Conservation (phyloP, 2,888 invertebrate species). For the Polydesmus complanatus region DNA sequence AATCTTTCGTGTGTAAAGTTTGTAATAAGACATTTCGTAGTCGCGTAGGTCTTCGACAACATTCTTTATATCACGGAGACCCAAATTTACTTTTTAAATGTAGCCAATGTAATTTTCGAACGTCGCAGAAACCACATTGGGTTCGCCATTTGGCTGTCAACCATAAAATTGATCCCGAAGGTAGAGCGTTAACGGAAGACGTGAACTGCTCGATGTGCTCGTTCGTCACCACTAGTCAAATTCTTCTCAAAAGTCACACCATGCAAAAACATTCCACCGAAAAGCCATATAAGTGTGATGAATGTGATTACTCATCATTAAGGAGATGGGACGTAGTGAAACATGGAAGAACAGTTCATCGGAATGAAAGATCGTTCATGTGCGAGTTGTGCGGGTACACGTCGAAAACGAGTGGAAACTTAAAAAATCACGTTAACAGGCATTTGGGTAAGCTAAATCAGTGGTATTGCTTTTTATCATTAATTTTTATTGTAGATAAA, state of each 20-base stretch:
- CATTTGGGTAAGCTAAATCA: too few species aligned
- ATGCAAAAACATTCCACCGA: neutral
- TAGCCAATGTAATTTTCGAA: neutral
- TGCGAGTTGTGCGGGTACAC: constrained; percentile 7
- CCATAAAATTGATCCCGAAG: neutral
- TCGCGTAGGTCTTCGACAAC: neutral
- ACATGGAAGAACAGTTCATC: constrained; percentile 25
- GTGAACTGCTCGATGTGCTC: neutral
- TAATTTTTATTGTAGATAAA: too few species aligned
- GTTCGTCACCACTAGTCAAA: neutral
- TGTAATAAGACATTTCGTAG: neutral
- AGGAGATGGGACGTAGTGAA: constrained; percentile 25
- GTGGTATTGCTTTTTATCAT: too few species aligned
- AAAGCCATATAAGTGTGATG: constrained; percentile 21
- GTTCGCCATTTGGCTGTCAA: neutral
- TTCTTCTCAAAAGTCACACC: neutral
- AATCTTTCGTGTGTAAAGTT: neutral
- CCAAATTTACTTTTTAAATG: neutral
- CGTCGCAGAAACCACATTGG: neutral
- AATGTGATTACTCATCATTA: constrained; percentile 22
- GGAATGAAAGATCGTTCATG: constrained; percentile 18
- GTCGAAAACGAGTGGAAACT: constrained; percentile 28
- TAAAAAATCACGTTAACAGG: neutral
- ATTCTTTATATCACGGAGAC: neutral
- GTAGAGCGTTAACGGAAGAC: neutral